Evolutionary conservation across 2,888 invertebrate species (phyloP), one percentile per base, ranked within the genome.

Genomic region (Aphodius sticticus): DNA sequence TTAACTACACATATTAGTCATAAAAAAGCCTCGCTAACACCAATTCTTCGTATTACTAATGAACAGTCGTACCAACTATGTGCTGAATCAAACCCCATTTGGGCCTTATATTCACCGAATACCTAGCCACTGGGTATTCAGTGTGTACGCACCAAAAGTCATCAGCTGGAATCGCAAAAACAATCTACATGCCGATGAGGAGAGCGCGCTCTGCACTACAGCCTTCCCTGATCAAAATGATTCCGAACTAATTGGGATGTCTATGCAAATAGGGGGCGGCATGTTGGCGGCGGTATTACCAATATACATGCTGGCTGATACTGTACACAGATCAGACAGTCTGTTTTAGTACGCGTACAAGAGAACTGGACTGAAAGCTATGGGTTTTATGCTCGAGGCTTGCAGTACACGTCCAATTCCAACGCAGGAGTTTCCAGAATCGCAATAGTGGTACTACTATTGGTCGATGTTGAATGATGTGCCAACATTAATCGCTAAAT

Each of bases 171-270:
- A 71, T 71, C 71, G 16, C 71, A 71, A 71, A 71, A 71, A 71
- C 71, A 71, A 71, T 71, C 71, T 71, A 71, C 71, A 71, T 71
- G 71, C 14, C 26, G 71, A 71, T 71, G 71, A 71, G 71, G 26
- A 26, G 3, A 26, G 26, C 26, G 26, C 26, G 2, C 1, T 71
- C 26, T 3, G 26, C 26, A 26, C 26, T 26, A 26, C 3, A 26
- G 2, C 26, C 26, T 26, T 26, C 26, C 3, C 26, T 26, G 26
- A 26, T 35, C 71, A 35, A 71, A 71, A 71, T 35, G 71, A 71
- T 12, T 12, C 71, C 71, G 16, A 15, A 26, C 71, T 71, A 71
- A 71, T 71, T 71, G 71, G 71, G 35, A 14, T 15, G 71, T 71
- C 16, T 35, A 35, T 71, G 71, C 71, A 71, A 71, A 71, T 35